Conservation (phyloP, 2,888 invertebrate species). For the Thecocarcelia acutangulata region DNA sequence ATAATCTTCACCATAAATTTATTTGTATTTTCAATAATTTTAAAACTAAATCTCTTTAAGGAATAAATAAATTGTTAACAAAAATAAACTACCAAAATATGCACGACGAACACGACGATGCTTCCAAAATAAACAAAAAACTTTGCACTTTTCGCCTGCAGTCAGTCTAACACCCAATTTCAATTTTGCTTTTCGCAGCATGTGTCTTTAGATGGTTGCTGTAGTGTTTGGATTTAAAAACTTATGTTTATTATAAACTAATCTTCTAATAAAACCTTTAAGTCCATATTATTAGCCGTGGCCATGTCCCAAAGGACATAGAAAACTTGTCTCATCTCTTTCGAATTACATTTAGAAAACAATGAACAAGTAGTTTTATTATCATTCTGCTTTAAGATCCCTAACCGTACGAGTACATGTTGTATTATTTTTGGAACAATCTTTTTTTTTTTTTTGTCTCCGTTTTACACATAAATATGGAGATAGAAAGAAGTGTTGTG, state of each 20-base stretch:
- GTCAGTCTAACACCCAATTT: not conserved
- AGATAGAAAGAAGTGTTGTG: too few species aligned
- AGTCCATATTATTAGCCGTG: conserved; percentile 65
- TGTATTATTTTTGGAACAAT: conserved; percentile 61
- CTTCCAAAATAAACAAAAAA: not conserved
- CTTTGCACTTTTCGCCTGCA: too few species aligned
- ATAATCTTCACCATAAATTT: too few species aligned
- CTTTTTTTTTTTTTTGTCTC: conserved; percentile 10
- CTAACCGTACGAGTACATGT: conserved; percentile 35
- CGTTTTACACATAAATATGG: not conserved
- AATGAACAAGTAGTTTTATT: conserved; percentile 56
- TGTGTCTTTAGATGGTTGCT: not conserved
- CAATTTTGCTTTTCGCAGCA: not conserved
- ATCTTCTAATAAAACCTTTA: conserved; percentile 63
- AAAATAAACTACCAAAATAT: not conserved
- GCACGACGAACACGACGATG: not conserved
- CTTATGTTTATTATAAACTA: conserved; percentile 67
- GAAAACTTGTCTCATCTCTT: conserved; percentile 25
- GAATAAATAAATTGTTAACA: conserved; percentile 32
- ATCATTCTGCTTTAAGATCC: conserved; percentile 32
- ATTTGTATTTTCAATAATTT: conserved; percentile 13
- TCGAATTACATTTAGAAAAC: conserved; percentile 16
- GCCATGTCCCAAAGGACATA: conserved; percentile 57
- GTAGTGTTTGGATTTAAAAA: conserved; percentile 40
- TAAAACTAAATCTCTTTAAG: conserved; percentile 27